A percentile compares a stretch with the other conserved stretches of the same genome.
Conservation (phyloP, 2,888 invertebrate genomes). For the Catocala sponsa region DNA sequence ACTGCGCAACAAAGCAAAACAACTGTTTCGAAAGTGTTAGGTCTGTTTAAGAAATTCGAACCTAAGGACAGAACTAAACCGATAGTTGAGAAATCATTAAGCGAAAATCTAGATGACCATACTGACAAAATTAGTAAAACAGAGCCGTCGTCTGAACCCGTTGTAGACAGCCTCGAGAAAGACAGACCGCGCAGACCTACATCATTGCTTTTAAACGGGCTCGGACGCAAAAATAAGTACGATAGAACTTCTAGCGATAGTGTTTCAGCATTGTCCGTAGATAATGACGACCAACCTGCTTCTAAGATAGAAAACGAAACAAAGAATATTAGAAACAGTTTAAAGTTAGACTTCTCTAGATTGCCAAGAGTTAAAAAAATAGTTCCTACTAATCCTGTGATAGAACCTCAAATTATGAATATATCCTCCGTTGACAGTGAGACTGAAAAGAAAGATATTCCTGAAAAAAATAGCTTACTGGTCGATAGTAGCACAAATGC, state of each 20-base stretch:
- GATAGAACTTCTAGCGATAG: slow-evolving; percentile 82
- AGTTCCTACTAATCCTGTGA: slow-evolving; percentile 87
- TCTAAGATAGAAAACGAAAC: slow-evolving; percentile 72
- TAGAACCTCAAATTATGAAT: slow-evolving; percentile 83
- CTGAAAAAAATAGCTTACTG: slow-evolving; percentile 66
- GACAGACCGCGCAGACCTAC: slow-evolving; percentile 87
- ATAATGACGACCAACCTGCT: slow-evolving; percentile 64
- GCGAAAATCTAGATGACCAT: slow-evolving; percentile 56
- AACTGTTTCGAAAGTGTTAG: slow-evolving; percentile 92
- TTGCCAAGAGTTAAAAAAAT: slow-evolving; percentile 88
- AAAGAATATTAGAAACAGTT: slow-evolving; percentile 79
- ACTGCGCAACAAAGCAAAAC: slow-evolving; percentile 86
- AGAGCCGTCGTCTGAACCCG: slow-evolving; percentile 53
- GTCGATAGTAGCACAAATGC: slow-evolving; percentile 60
- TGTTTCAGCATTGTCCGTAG: slow-evolving; percentile 57
- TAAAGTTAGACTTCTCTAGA: slow-evolving; percentile 90
- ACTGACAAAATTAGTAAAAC: slow-evolving; percentile 51
- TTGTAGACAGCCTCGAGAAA: slow-evolving; percentile 60
- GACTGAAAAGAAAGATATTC: slow-evolving; percentile 67
- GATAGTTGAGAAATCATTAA: slow-evolving; percentile 63
- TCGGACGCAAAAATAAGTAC: slow-evolving; percentile 84
- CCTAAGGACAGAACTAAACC: slow-evolving; percentile 84
- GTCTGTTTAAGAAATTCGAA: slow-evolving; percentile 92
- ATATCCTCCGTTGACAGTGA: slow-evolving; percentile 71
- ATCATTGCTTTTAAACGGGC: slow-evolving; percentile 85